These are phyloP conservation scores for Sorex araneus DNA, from an alignment of 2,113 vertebrate genomes.

Conservation along the genomic window DNA sequence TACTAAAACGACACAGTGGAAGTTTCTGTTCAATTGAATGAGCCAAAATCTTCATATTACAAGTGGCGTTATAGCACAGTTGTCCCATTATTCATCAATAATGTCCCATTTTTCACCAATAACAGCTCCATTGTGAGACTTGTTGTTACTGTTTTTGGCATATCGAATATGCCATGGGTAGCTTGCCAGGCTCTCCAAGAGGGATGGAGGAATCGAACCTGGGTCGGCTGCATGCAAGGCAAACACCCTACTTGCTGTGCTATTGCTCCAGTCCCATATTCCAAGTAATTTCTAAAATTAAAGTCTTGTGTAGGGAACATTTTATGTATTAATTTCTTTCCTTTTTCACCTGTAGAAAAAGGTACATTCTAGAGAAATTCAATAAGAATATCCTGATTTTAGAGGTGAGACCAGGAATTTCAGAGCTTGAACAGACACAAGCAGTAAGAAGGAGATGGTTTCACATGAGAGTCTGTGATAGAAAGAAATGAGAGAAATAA, in stretches of 20 bases:
- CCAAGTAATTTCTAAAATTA: not conserved
- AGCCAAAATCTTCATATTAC: constrained; percentile 19
- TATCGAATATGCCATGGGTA: too few species aligned
- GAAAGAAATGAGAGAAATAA: not conserved
- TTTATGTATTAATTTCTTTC: not conserved
- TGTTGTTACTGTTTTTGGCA: too few species aligned
- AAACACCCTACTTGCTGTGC: too few species aligned
- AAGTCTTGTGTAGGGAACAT: not conserved
- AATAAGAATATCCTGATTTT: not conserved
- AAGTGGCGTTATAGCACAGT: too few species aligned
- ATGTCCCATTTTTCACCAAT: too few species aligned
- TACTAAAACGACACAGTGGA: not conserved
- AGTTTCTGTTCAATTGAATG: not conserved
- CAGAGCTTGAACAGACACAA: not conserved
- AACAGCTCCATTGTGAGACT: too few species aligned
- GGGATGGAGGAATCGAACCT: too few species aligned
- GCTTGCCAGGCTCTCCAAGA: too few species aligned
- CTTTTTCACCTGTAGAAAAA: too few species aligned
- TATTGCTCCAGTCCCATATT: not conserved
- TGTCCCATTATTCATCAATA: too few species aligned
- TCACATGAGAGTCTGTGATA: not conserved
- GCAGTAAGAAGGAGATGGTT: not conserved
- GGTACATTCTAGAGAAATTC: not conserved
- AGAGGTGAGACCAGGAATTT: not conserved
- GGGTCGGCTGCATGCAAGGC: too few species aligned